Conservation (phyloP, 2,888 invertebrate species). For the Mythimna albipuncta region DNA sequence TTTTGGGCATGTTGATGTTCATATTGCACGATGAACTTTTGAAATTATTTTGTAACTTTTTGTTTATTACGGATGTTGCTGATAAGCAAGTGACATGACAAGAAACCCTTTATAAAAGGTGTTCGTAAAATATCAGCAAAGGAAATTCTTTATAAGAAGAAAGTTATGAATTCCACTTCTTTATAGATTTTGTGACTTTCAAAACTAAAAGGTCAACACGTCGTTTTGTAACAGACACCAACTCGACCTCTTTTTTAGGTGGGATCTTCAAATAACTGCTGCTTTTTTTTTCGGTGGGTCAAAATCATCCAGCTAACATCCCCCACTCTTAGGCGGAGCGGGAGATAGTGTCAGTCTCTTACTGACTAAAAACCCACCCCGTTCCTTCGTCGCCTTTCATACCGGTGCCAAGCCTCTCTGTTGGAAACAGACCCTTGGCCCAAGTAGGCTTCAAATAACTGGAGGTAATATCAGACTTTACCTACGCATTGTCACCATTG, state of each 20-base stretch:
- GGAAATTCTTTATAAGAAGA: neutral
- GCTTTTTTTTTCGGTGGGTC: no score
- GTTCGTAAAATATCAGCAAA: neutral
- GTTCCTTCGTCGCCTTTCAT: no score
- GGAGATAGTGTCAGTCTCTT: no score
- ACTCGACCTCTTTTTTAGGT: neutral
- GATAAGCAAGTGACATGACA: constrained; percentile 17
- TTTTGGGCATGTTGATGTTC: constrained; percentile 68
- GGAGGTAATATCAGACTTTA: no score
- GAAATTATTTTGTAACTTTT: constrained; percentile 35
- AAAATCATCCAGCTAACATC: no score
- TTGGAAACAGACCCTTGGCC: no score
- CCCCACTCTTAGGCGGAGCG: no score
- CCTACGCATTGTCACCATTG: constrained; percentile 15
- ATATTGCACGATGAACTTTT: constrained; percentile 65
- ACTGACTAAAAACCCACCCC: no score
- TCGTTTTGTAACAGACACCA: neutral
- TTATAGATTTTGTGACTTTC: neutral
- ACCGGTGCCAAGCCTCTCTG: no score
- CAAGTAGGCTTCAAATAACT: no score
- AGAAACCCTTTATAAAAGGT: constrained; percentile 1
- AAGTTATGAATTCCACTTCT: neutral
- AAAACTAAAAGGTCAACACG: neutral
- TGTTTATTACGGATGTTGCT: constrained; percentile 19
- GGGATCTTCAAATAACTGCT: no score